phyloP scores from a whole-genome alignment of 1,140 invertebrate species.

The Rhyzopertha dominica region DNA sequence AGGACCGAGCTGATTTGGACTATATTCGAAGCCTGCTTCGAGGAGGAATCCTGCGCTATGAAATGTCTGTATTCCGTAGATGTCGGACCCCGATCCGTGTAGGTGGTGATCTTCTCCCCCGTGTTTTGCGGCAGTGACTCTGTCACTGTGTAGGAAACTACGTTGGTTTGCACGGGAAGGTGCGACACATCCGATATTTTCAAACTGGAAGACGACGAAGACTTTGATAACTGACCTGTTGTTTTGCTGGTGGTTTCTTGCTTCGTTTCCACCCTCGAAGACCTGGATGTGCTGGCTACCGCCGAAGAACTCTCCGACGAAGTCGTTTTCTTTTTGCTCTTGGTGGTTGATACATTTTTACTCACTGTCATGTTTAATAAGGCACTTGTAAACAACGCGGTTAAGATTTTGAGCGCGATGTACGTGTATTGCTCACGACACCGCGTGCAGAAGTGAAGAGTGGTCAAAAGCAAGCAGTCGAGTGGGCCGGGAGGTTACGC shows the following conservation, averaged over 20 bases:
- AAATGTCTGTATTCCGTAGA: slow-evolving; percentile 41
- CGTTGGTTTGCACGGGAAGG: slow-evolving; percentile 33
- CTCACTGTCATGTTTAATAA: slow-evolving; percentile 36
- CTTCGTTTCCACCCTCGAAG: background rate
- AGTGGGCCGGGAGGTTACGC: slow-evolving; percentile 11
- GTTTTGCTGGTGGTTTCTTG: slow-evolving; percentile 13
- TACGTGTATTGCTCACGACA: slow-evolving; percentile 25
- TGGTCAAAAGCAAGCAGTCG: slow-evolving; percentile 10
- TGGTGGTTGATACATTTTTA: slow-evolving; percentile 33
- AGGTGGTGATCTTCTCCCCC: slow-evolving; percentile 44
- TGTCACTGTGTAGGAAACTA: slow-evolving; percentile 41
- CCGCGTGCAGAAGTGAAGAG: slow-evolving; percentile 33
- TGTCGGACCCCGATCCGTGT: slow-evolving; percentile 35
- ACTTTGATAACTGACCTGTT: slow-evolving; percentile 28
- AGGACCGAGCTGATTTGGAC: slow-evolving; percentile 39
- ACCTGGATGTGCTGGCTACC: slow-evolving; percentile 20
- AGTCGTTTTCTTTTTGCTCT: slow-evolving; percentile 30
- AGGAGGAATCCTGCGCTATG: slow-evolving; percentile 29
- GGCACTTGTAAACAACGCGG: too few species aligned
- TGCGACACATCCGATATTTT: slow-evolving; percentile 43
- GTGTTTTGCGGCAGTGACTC: slow-evolving; percentile 36
- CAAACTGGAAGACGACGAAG: slow-evolving; percentile 39
- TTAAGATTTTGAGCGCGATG: background rate
- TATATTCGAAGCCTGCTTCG: slow-evolving; percentile 21
- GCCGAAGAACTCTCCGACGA: slow-evolving; percentile 22